Base-by-base conservation (phyloP, 2,888 invertebrate species). In the Megamerina dolium region DNA sequence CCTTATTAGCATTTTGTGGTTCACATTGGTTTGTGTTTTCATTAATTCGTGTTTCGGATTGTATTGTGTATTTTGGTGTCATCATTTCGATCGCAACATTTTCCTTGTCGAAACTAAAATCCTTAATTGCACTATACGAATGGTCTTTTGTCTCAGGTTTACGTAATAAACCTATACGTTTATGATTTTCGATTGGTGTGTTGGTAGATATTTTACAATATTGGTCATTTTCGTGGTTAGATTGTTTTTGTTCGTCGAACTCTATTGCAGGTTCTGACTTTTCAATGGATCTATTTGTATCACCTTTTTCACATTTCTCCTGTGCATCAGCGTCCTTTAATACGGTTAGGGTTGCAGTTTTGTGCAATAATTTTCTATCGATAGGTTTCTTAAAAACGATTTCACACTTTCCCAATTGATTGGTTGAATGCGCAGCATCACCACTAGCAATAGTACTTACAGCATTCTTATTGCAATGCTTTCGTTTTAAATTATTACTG, bases 401-500 rank as follows among this genome's bases (percentile, higher is more conserved):
- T 29, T 10, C 5, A 14, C 39, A 35, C 30, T 32, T 9, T 27
- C 17, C 19, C 6, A 19, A 23, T 12, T 30, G 17, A 26, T 38
- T 27, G 13, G 4, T 39, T 2, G 30, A 23, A 37, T n/a, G n/a
- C n/a, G n/a, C n/a, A n/a, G n/a, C n/a, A n/a, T n/a, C n/a, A n/a
- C n/a, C n/a, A n/a, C n/a, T n/a, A n/a, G n/a, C n/a, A n/a, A n/a
- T n/a, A n/a, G n/a, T n/a, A n/a, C n/a, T n/a, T n/a, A n/a, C n/a
- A n/a, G n/a, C n/a, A n/a, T n/a, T n/a, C n/a, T n/a, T n/a, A n/a
- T n/a, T n/a, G n/a, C n/a, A n/a, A 39, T 50, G 48, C 37, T 57
- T 57, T 18, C 54, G 57, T 32, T 56, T 54, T 8, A 73, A 53
- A 59, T 73, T 74, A 56, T 70, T 72, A 13, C 61, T 57, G 5